phyloP scores from a whole-genome alignment of 2,113 vertebrate species.

The Crotalus horridus region DNA sequence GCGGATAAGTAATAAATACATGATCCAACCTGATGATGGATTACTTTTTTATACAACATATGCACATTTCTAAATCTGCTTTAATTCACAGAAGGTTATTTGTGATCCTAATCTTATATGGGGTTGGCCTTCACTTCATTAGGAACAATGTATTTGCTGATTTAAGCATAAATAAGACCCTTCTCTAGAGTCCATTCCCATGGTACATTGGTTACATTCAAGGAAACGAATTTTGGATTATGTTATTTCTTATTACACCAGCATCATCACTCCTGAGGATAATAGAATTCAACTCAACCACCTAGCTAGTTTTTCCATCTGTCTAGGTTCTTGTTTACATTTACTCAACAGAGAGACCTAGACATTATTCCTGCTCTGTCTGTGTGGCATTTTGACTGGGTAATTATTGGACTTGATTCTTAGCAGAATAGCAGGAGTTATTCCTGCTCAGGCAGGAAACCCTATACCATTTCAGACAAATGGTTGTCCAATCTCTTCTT shows the following conservation, averaged over 20 bases:
- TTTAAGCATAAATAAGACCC: slow-evolving; percentile 16
- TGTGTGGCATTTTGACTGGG: too few species aligned
- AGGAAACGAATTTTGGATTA: slow-evolving; percentile 14
- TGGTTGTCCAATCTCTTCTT: too few species aligned
- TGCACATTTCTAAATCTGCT: neutral
- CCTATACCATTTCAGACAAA: too few species aligned
- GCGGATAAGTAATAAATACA: neutral
- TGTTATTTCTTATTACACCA: neutral
- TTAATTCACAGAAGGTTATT: neutral
- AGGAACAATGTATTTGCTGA: neutral
- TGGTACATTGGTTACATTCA: slow-evolving; percentile 8
- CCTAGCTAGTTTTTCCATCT: too few species aligned
- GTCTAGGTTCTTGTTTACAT: too few species aligned
- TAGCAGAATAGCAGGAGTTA: too few species aligned
- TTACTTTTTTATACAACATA: neutral
- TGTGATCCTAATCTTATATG: neutral
- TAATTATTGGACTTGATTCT: too few species aligned
- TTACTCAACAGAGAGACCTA: too few species aligned
- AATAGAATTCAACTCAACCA: neutral
- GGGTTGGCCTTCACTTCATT: slow-evolving; percentile 25
- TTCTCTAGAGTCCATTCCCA: slow-evolving; percentile 4
- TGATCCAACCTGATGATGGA: neutral
- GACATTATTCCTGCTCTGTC: too few species aligned
- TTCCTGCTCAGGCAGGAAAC: too few species aligned
- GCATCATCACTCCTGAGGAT: neutral